Evolutionary conservation across 2,888 invertebrate genomes (phyloP), one percentile per base, ranked within the genome.

Genomic region (Steromphala cineraria): DNA sequence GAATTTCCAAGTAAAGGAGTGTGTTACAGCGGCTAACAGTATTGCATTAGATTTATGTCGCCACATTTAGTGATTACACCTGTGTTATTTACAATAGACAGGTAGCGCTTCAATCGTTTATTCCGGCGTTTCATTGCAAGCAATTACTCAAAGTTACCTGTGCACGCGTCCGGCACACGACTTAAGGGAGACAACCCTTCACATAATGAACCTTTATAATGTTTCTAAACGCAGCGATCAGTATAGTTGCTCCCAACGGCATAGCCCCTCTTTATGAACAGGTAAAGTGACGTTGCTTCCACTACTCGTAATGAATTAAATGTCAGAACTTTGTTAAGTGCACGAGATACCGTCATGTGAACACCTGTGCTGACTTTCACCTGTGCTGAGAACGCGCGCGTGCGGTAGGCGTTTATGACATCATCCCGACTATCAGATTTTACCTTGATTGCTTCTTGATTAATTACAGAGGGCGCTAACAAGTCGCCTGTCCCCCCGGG

Each of bases 401-500:
- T 62, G 62, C 24, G 13, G 24, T 24, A 3, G 21, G 21, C 21
- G 62, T 62, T 62, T 62, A 62, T 62, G 62, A 62, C 62, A 62
- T 62, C 62, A 62, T 28, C 28, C 21, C 24, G 24, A 62, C 62
- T 24, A 62, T 62, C 24, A 28, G 62, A 62, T 62, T 62, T 62
- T 62, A 62, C 62, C 62, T 62, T 62, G 62, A 62, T 62, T 62
- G 62, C 13, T 62, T 62, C n/a, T 28, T 62, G 62, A 62, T 62
- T 62, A 62, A 62, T 62, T 62, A 62, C 62, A 62, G 62, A 62
- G 62, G 62, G 62, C 24, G 62, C 62, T 62, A 62, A 62, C 62
- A 24, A 13, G 17, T 0, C 62, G 24, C 28, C 8, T 62, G 46
- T 62, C 62, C 62, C 62, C 62, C 10, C 21, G 62, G 62, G 62